A percentile compares a stretch with the other conserved stretches of the same genome.
These are phyloP conservation scores for Choreutis nemorana DNA, from an alignment of 2,888 invertebrate species.

Conservation along the genomic window DNA sequence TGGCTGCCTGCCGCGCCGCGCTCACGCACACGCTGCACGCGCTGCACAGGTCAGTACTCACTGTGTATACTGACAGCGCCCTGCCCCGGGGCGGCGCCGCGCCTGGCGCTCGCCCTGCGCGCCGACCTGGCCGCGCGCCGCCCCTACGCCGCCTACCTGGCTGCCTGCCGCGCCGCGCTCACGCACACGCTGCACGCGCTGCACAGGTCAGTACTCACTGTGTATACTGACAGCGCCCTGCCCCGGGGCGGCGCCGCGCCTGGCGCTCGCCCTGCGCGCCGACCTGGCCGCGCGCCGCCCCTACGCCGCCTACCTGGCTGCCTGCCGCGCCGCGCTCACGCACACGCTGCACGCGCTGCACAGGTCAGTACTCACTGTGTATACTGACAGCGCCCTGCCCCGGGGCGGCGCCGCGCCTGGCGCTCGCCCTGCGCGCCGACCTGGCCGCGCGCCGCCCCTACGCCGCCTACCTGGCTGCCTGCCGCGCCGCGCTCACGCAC, in stretches of 20 bases:
- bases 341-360: slow-evolving; percentile 29
- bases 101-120: slow-evolving; percentile 42
- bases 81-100: slow-evolving; percentile 19
- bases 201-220: too few relatives aligned
- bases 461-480: slow-evolving; percentile 44
- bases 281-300: slow-evolving; percentile 51
- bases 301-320: slow-evolving; percentile 47
- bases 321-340: slow-evolving; percentile 36
- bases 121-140: slow-evolving; percentile 49
- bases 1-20: slow-evolving; percentile 39
- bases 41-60: slow-evolving; percentile 26
- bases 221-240: too few relatives aligned
- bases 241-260: slow-evolving; percentile 22
- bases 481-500: slow-evolving; percentile 36
- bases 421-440: slow-evolving; percentile 44
- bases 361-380: too few relatives aligned
- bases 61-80: too few relatives aligned
- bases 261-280: slow-evolving; percentile 42
- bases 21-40: slow-evolving; percentile 33
- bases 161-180: slow-evolving; percentile 37
- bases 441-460: slow-evolving; percentile 50
- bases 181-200: slow-evolving; percentile 33
- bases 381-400: too few relatives aligned
- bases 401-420: slow-evolving; percentile 27
- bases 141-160: slow-evolving; percentile 49